These are phyloP conservation scores for Marisa cornuarietis DNA, from an alignment of 1,140 invertebrate genomes.

Conservation along the genomic window DNA sequence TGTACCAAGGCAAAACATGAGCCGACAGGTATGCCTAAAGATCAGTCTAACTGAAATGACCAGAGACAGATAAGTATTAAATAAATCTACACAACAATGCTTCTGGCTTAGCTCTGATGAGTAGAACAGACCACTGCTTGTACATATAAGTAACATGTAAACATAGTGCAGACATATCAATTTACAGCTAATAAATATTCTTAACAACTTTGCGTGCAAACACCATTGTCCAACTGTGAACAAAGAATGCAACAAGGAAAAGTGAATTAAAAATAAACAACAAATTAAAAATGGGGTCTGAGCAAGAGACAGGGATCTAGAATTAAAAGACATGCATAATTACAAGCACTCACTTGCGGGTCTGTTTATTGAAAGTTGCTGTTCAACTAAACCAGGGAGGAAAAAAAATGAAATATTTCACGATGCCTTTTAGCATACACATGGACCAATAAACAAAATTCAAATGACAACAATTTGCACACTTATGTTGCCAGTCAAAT, in stretches of 20 bases:
- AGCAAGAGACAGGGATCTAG: background rate
- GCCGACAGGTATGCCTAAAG: no score
- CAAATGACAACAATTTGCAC: background rate
- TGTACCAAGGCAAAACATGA: no score
- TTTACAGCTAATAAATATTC: no score
- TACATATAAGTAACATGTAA: no score
- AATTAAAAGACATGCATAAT: background rate
- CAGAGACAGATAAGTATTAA: no score
- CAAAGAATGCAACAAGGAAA: background rate
- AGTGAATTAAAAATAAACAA: background rate
- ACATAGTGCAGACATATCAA: no score
- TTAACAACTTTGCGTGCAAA: no score
- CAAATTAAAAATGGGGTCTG: background rate
- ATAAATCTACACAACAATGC: no score
- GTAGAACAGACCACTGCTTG: no score
- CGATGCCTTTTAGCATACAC: background rate
- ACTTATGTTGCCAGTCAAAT: background rate
- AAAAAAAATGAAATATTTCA: slow-evolving; percentile 10
- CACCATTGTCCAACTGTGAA: background rate
- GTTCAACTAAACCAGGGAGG: slow-evolving; percentile 21
- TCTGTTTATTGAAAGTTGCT: slow-evolving; percentile 26
- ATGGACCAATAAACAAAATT: no score
- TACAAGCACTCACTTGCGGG: slow-evolving; percentile 20
- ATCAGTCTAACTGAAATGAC: no score
- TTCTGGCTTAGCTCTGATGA: no score